These are phyloP conservation scores for Mareca penelope DNA, from an alignment of 2,797 vertebrate species.

Conservation along the genomic window DNA sequence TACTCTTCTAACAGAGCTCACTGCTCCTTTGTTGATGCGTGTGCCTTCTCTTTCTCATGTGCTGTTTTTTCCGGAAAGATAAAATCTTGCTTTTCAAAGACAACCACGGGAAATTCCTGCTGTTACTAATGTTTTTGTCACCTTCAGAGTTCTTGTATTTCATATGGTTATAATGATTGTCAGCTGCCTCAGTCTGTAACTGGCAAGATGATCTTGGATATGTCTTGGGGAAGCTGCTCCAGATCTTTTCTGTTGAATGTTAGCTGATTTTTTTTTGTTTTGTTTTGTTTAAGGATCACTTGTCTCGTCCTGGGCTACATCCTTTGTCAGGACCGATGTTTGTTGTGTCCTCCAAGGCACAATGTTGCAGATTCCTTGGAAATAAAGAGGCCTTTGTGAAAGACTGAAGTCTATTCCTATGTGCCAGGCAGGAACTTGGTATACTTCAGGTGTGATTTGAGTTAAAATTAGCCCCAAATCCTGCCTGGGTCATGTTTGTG, in stretches of 20 bases:
- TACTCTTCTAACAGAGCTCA: not conserved
- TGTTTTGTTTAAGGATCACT: constrained; percentile 2
- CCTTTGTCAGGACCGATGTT: not conserved
- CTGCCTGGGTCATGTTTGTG: not conserved
- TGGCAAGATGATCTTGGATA: not conserved
- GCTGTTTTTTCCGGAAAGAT: constrained; percentile 30
- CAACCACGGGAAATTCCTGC: constrained; percentile 29
- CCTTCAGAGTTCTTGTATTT: not conserved
- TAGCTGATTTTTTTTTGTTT: not conserved
- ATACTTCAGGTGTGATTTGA: not conserved
- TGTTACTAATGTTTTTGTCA: constrained; percentile 23
- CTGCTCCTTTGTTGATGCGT: not conserved
- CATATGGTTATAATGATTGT: not conserved
- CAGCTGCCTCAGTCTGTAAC: not conserved
- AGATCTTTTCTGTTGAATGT: not conserved
- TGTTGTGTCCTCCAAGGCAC: not conserved
- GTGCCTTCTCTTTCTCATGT: constrained; percentile 8
- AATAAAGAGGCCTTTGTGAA: not conserved
- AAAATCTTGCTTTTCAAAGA: constrained; percentile 35
- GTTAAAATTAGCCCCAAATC: not conserved
- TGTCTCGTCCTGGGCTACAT: not conserved
- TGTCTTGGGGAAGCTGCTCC: not conserved
- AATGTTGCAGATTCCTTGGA: not conserved
- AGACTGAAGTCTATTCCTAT: not conserved
- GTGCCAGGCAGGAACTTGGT: not conserved